Evolutionary conservation across 2,888 invertebrate species (phyloP).

Genomic region (Geophilus truncorum): DNA sequence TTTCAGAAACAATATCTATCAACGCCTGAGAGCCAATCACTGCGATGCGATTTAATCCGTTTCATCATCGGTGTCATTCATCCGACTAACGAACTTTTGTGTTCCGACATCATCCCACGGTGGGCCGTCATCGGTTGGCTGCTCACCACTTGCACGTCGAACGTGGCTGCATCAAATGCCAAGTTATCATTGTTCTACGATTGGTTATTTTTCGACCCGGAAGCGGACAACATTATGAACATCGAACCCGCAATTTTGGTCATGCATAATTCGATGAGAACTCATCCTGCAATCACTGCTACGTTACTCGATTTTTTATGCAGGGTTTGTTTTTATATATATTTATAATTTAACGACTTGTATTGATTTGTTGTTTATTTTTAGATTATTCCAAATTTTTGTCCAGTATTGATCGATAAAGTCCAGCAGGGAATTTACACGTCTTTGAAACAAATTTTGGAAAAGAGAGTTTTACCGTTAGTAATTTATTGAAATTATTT

Average conservation of each 20-base stretch:
- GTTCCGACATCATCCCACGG: conserved; percentile 90
- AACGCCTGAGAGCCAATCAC: conserved; percentile 82
- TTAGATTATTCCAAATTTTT: conserved; percentile 80
- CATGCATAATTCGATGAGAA: conserved; percentile 88
- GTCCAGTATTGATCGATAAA: conserved; percentile 70
- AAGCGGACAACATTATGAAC: conserved; percentile 91
- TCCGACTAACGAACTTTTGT: conserved; percentile 83
- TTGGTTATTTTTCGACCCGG: conserved; percentile 86
- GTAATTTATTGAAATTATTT: conserved; percentile 37
- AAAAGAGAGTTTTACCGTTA: conserved; percentile 78
- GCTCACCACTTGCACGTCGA: conserved; percentile 81
- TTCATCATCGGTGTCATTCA: conserved; percentile 92
- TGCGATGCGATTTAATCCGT: conserved; percentile 86
- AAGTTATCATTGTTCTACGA: conserved; percentile 89
- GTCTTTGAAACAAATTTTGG: conserved; percentile 76
- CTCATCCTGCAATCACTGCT: conserved; percentile 84
- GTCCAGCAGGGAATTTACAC: conserved; percentile 75
- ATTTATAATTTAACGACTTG: background rate
- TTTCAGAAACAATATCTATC: conserved; percentile 82
- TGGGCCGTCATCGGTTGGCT: conserved; percentile 96
- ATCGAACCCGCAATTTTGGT: conserved; percentile 91
- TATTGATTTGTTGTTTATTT: conserved; percentile 42
- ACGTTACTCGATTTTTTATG: conserved; percentile 86
- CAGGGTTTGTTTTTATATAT: conserved; percentile 51
- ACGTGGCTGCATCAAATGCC: conserved; percentile 82